Evolutionary conservation across 2,888 invertebrate genomes (phyloP).

Genomic region (Serrognathus titanus): DNA sequence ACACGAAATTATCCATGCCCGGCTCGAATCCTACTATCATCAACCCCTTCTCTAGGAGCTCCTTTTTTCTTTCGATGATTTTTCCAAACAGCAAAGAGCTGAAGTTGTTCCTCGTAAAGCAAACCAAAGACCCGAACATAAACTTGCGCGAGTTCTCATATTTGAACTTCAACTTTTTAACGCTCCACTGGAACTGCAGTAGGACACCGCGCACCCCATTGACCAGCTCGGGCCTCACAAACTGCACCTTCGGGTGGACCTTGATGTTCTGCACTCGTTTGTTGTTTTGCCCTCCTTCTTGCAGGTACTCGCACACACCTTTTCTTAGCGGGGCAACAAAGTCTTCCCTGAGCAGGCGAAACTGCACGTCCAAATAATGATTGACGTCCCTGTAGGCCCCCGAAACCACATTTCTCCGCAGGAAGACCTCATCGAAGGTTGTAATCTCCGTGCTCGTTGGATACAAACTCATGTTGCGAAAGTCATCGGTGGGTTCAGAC

Average conservation of each 20-base stretch:
- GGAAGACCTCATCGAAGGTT: slow-evolving; percentile 42
- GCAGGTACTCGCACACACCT: slow-evolving; percentile 52
- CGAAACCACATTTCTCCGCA: slow-evolving; percentile 57
- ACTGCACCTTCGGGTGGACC: slow-evolving; percentile 35
- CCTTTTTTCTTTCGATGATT: slow-evolving; percentile 56
- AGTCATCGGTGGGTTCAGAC: slow-evolving; percentile 51
- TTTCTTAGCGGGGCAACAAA: slow-evolving; percentile 70
- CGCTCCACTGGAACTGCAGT: slow-evolving; percentile 25
- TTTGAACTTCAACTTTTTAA: slow-evolving; percentile 40
- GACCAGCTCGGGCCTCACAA: slow-evolving; percentile 47
- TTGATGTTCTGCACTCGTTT: slow-evolving; percentile 16
- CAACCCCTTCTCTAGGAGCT: slow-evolving; percentile 54
- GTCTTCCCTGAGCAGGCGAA: slow-evolving; percentile 75
- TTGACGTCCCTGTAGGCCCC: slow-evolving; percentile 63
- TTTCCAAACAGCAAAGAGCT: slow-evolving; percentile 65
- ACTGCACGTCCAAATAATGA: slow-evolving; percentile 78
- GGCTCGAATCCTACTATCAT: slow-evolving; percentile 51
- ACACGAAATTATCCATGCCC: slow-evolving; percentile 30
- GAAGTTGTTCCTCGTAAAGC: slow-evolving; percentile 70
- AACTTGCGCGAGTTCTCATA: slow-evolving; percentile 58
- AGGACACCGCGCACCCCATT: slow-evolving; percentile 51
- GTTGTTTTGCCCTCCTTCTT: not conserved
- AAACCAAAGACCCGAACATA: slow-evolving; percentile 69
- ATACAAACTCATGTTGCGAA: slow-evolving; percentile 56
- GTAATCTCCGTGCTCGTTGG: slow-evolving; percentile 50